Base-by-base conservation (phyloP, 2,888 invertebrate genomes). In the Drosophila niveifrons region DNA sequence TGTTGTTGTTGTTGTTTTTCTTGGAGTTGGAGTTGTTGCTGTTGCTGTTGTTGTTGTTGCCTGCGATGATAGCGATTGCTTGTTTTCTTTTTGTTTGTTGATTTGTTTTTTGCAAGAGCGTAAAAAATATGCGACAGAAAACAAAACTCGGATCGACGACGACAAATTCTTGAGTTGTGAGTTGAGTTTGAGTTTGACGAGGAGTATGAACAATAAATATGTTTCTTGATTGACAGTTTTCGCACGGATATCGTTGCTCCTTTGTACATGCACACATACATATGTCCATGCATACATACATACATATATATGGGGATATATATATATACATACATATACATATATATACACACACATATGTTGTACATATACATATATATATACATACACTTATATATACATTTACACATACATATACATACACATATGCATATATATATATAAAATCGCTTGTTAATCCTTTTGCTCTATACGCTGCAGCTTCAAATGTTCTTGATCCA, bases 151-250 rank as follows among this genome's bases (percentile, higher is more conserved):
- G 55, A 44, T 52, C 52, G 48, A 65, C 43, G 46, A 51, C 39
- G 23, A 23, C 23, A 23, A 23, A 23, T 48, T 62, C 48, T 56
- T 36, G 36, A 43, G 44, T 63, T 63, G 53, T 46, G 51, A 58
- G n/a, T 39, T 39, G 43, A 66, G 52, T 41, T 39, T 39, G 43
- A 66, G 52, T 41, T 61, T 11, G 18, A 8, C 34, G 7, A 13
- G 17, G 39, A 51, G 36, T 69, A 46, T 62, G 10, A 41, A 44
- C 51, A 23, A 36, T 58, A 53, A 29, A 47, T 44, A 46, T 17
- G 10, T 46, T 17, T 61, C 63, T 72, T 55, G 76, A 56, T 75
- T 62, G 61, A 66, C 68, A 75, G 52, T 65, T 71, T 48, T 58
- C 56, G 68, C 59, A 73, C 74, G 63, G 59, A 36, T 57, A 36